These are phyloP conservation scores for Bufotes viridis DNA, from an alignment of 2,797 vertebrate species.

Conservation along the genomic window DNA sequence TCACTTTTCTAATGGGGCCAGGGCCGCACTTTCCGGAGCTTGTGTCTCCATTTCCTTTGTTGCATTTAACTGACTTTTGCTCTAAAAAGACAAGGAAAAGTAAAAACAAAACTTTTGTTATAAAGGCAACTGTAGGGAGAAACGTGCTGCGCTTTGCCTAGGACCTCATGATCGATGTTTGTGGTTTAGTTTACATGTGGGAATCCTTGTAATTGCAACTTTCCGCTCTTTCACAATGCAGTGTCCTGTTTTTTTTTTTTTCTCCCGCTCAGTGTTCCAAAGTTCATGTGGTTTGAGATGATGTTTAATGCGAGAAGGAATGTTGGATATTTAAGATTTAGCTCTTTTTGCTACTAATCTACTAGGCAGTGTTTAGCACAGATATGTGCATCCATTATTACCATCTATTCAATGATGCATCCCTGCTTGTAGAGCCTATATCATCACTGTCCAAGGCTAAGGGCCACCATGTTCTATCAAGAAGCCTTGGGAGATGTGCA, in stretches of 20 bases:
- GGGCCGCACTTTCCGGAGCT: not conserved
- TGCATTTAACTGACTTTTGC: not conserved
- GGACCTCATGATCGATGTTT: not conserved
- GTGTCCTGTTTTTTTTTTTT: not conserved
- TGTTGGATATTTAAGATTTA: conserved; percentile 1
- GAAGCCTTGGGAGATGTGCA: not conserved
- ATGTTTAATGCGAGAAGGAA: conserved; percentile 31
- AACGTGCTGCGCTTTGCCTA: not conserved
- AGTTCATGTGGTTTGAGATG: conserved; percentile 38
- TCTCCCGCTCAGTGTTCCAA: conserved; percentile 18
- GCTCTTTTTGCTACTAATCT: not conserved
- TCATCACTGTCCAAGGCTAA: not conserved
- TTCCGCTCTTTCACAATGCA: conserved; percentile 44
- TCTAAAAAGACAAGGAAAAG: conserved; percentile 10
- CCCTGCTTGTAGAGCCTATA: not conserved
- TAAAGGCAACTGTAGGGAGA: conserved; percentile 15
- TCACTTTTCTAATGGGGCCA: no score
- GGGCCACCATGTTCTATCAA: not conserved
- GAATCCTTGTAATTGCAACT: conserved; percentile 42
- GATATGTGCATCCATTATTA: not conserved
- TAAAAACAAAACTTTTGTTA: conserved; percentile 4
- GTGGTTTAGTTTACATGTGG: conserved; percentile 26
- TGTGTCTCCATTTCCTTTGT: not conserved
- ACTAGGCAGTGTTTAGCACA: not conserved
- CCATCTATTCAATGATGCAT: not conserved